Base-by-base conservation (phyloP, 53 echinoderm and acorn worm species). In the Mesocentrotus franciscanus region DNA sequence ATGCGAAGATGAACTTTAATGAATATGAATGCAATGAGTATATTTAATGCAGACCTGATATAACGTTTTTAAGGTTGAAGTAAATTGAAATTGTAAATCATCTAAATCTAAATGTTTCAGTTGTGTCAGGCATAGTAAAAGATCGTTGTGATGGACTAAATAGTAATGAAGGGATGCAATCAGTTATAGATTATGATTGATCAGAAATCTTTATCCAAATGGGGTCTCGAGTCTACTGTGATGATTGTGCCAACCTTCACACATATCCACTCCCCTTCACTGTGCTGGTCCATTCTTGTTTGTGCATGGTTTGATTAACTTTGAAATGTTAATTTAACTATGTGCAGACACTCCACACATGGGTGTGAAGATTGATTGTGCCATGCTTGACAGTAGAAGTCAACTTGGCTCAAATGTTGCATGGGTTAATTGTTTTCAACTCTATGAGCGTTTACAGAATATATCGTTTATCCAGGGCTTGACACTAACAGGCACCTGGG, bases 341-440 rank as follows among this genome's bases (percentile, higher is more conserved):
- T 29, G 26, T 27, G 26, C 34, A 92, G 68, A 68, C 70, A 92
- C 15, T 26, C 89, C 91, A n/a, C 20, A 49, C 24, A 26, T 92
- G 30, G 72, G 72, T 32, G 61, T 72, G 49, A 92, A 92, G 66
- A 92, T 39, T 92, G 91, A 84, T 84, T 58, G n/a, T 87, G 58
- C 9, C 22, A 49, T 84, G 39, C 27, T 14, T 36, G 36, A 81
- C 20, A 81, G 58, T 14, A 12, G 39, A 57, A 11, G 27, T 27
- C 87, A 49, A n/a, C n/a, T 87, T 87, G 87, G 58, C 84, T 87
- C 57, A 87, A 57, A 87, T 58, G 58, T 87, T 84, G 11, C 4
- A 18, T 24, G 85, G 18, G 85, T 55, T n/a, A n/a, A n/a, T 55
- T 10, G 56, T 10, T 58, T 49, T 87, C 87, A 87, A 26, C 1